Percentiles rank a stretch among this genome's conserved stretches.
Conservation (phyloP, 2,797 vertebrate genomes). For the Propithecus perrieri region DNA sequence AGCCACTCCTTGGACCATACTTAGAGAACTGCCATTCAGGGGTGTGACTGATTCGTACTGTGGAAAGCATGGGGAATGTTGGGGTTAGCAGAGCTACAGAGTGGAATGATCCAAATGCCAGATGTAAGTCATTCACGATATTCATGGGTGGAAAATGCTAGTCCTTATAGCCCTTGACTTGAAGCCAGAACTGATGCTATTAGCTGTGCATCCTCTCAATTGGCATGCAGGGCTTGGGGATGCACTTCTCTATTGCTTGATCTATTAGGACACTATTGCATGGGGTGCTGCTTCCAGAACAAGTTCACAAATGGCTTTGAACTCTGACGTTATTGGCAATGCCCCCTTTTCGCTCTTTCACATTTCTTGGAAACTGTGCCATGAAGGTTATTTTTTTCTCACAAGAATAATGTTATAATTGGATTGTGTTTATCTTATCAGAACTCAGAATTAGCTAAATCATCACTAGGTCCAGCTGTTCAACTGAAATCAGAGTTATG, state of each 20-base stretch:
- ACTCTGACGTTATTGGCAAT: background rate
- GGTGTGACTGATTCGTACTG: background rate
- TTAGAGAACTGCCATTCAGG: background rate
- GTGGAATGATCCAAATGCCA: background rate
- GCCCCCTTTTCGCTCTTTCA: background rate
- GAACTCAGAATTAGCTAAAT: constrained; percentile 54
- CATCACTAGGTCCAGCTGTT: constrained; percentile 12
- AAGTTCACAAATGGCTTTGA: background rate
- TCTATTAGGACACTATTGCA: background rate
- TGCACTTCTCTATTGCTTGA: background rate
- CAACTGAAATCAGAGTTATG: constrained; percentile 34
- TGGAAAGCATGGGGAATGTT: background rate
- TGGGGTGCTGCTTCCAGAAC: background rate
- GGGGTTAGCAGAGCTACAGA: background rate
- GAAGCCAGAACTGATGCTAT: background rate
- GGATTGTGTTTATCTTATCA: constrained; percentile 63
- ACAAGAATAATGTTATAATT: constrained; percentile 43
- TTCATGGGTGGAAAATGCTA: background rate
- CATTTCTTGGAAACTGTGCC: constrained; percentile 45
- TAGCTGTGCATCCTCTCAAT: background rate
- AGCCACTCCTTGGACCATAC: background rate
- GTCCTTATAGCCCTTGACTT: background rate
- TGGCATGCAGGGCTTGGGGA: background rate
- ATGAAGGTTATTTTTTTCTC: constrained; percentile 35
- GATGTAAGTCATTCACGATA: background rate